Conservation (phyloP, 2,888 invertebrate species). For the Dynastes hyllus region DNA sequence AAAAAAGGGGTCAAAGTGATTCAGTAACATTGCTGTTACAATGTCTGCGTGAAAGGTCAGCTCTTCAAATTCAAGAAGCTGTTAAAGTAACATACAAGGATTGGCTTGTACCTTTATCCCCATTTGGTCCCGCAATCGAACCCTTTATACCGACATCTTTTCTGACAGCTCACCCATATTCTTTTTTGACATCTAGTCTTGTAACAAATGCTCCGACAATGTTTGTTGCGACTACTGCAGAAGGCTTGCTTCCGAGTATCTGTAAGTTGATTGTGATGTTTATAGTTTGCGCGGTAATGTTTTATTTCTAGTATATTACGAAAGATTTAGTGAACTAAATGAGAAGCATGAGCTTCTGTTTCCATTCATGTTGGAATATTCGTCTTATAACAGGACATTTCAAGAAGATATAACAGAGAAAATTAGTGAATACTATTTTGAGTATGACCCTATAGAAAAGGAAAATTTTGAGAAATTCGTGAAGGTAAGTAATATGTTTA, state of each 20-base stretch:
- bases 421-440: slow-evolving; percentile 75
- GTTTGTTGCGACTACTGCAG: slow-evolving; percentile 78
- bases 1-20: slow-evolving; percentile 76
- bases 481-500: slow-evolving; percentile 50
- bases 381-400: slow-evolving; percentile 64
- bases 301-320: slow-evolving; percentile 53
- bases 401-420: slow-evolving; percentile 70
- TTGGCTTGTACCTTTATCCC: slow-evolving; percentile 74
- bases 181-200: slow-evolving; percentile 74
- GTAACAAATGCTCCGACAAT: slow-evolving; percentile 79
- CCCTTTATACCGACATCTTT: slow-evolving; percentile 68
- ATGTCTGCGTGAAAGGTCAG: slow-evolving; percentile 77
- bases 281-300: background rate
- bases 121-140: slow-evolving; percentile 81
- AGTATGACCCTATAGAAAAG: slow-evolving; percentile 69
- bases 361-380: slow-evolving; percentile 77
- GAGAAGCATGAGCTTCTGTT: slow-evolving; percentile 76
- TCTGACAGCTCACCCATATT: slow-evolving; percentile 76
- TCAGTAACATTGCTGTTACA: slow-evolving; percentile 74
- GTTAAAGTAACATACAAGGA: slow-evolving; percentile 21
- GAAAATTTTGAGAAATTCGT: slow-evolving; percentile 54
- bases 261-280: slow-evolving; percentile 67
- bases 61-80: slow-evolving; percentile 74
- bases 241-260: slow-evolving; percentile 82
- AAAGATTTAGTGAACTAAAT: slow-evolving; percentile 70